Evolutionary conservation across 2,797 vertebrate genomes (phyloP).

Genomic region (Dendrocincla fuliginosa): DNA sequence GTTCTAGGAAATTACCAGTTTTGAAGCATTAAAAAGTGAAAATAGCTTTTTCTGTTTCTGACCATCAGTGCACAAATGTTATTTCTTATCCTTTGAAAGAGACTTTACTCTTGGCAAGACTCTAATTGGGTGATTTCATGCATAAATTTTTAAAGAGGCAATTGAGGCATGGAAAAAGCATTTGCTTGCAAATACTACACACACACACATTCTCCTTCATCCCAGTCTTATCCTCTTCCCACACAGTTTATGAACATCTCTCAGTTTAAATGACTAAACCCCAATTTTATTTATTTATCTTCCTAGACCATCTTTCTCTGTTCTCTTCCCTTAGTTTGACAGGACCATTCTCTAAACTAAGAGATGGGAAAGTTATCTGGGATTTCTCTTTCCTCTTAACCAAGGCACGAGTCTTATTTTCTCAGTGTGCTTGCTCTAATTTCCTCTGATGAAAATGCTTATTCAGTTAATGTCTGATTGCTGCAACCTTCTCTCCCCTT

Average conservation of each 20-base stretch:
- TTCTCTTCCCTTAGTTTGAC: background rate
- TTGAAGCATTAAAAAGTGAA: background rate
- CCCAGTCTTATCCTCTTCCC: background rate
- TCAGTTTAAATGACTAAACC: background rate
- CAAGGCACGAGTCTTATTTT: background rate
- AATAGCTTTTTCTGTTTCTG: background rate
- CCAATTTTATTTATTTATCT: background rate
- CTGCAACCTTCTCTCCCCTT: background rate
- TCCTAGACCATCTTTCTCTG: background rate
- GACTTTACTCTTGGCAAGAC: background rate
- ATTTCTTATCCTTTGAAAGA: background rate
- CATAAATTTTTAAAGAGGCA: constrained; percentile 16
- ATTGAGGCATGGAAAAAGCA: background rate
- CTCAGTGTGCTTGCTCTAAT: background rate
- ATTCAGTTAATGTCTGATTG: background rate
- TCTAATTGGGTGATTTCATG: constrained; percentile 17
- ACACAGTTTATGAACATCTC: background rate
- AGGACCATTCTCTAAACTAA: background rate
- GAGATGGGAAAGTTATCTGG: background rate
- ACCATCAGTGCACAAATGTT: background rate
- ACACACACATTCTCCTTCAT: background rate
- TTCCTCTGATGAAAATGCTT: background rate
- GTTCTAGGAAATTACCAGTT: background rate
- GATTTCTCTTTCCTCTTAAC: background rate
- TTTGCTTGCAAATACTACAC: background rate